Evolutionary conservation across 2,888 invertebrate species (phyloP).

Genomic region (Tetragnatha montana): DNA sequence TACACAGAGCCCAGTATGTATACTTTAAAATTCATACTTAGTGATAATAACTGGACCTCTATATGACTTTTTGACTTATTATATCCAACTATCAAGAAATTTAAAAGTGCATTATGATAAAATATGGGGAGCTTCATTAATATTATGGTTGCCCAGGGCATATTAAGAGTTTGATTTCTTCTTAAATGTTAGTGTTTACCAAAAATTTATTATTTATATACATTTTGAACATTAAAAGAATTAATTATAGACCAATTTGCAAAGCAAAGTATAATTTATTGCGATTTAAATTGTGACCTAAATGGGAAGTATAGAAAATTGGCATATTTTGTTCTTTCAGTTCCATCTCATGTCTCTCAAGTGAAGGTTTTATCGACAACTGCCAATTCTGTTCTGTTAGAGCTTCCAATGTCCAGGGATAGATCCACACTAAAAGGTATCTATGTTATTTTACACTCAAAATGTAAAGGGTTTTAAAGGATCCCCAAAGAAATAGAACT

Average conservation of each 20-base stretch:
- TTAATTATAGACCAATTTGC: no score
- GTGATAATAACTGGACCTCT: not conserved
- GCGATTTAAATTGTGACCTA: not conserved
- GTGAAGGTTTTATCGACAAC: slow-evolving; percentile 72
- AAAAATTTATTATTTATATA: not conserved
- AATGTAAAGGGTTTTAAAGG: not conserved
- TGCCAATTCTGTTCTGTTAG: slow-evolving; percentile 71
- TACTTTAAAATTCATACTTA: not conserved
- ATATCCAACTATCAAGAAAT: no score
- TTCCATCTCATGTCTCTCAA: slow-evolving; percentile 68
- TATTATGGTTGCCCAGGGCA: no score
- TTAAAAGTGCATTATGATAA: no score
- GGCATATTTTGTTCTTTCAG: slow-evolving; percentile 24
- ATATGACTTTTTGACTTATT: not conserved
- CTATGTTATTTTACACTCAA: not conserved
- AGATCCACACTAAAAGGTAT: slow-evolving; percentile 56
- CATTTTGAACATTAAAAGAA: not conserved
- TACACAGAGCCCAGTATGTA: slow-evolving; percentile 68
- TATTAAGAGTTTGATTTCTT: no score
- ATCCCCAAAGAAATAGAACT: not conserved
- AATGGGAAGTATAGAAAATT: not conserved
- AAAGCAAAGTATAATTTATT: not conserved
- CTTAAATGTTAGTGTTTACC: no score
- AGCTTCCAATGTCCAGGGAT: slow-evolving; percentile 65
- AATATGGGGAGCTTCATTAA: no score